Conservation (phyloP, 2,888 invertebrate species). For the Copidosoma aretas region DNA sequence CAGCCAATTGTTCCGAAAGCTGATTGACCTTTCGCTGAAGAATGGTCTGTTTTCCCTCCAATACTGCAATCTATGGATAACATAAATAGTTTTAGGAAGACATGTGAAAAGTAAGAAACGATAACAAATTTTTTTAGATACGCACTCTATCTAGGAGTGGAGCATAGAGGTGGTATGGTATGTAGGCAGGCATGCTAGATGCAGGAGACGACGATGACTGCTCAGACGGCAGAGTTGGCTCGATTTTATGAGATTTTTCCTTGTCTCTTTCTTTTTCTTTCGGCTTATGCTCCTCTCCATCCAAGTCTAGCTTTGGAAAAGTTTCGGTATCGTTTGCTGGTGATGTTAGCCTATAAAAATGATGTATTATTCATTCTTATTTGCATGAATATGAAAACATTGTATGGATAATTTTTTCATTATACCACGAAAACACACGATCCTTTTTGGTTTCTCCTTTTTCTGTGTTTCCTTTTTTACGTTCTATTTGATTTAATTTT, state of each 20-base stretch:
- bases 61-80: conserved; percentile 48
- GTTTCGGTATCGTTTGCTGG: not conserved
- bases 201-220: conserved; percentile 31
- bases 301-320: conserved; percentile 2
- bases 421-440: conserved; percentile 48
- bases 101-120: too few species aligned
- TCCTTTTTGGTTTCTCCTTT: conserved; percentile 54
- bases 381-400: conserved; percentile 2
- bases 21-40: conserved; percentile 53
- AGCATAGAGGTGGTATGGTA: conserved; percentile 58
- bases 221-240: conserved; percentile 38
- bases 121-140: conserved; percentile 25
- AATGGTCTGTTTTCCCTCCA: conserved; percentile 55
- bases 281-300: conserved; percentile 21
- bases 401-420: conserved; percentile 6
- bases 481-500: conserved; percentile 58
- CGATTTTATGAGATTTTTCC: conserved; percentile 46
- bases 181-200: conserved; percentile 52
- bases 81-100: not conserved
- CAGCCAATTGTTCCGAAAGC: conserved; percentile 52
- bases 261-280: conserved; percentile 49
- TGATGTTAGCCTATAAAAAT: conserved; percentile 37
- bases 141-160: conserved; percentile 57
- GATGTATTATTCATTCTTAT: conserved; percentile 8
- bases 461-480: conserved; percentile 52